Percentiles rank a stretch among this genome's conserved stretches.
These are phyloP conservation scores for Drosophila kambysellisi DNA, from an alignment of 2,888 invertebrate species.

Conservation along the genomic window DNA sequence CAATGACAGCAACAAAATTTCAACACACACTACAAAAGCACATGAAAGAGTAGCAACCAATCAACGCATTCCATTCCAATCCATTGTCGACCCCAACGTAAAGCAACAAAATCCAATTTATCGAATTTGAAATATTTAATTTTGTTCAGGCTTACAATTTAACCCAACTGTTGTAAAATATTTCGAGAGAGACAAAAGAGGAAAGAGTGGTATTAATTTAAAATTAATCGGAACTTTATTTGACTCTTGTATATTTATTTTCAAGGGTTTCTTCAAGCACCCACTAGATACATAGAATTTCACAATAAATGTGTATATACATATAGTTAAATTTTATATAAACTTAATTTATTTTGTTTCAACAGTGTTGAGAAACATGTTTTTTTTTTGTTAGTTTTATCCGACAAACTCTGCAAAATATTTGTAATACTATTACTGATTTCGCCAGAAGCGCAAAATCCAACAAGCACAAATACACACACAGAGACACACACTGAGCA, in stretches of 20 bases:
- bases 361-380: not conserved
- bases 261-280: not conserved
- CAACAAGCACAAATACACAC: slow-evolving; percentile 28
- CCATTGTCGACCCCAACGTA: slow-evolving; percentile 6
- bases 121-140: slow-evolving; percentile 46
- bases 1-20: slow-evolving; percentile 62
- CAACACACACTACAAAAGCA: slow-evolving; percentile 38
- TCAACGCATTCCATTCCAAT: slow-evolving; percentile 16
- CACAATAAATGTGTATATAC: not conserved
- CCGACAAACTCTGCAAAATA: slow-evolving; percentile 7
- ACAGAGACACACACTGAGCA: not conserved
- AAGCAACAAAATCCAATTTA: slow-evolving; percentile 43
- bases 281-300: not conserved
- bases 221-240: not conserved
- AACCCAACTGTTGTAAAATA: slow-evolving; percentile 67
- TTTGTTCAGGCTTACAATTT: slow-evolving; percentile 3
- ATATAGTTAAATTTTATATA: not conserved
- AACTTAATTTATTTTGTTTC: not conserved
- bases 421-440: slow-evolving; percentile 16
- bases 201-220: not conserved
- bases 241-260: not conserved
- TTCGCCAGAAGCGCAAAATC: slow-evolving; percentile 22
- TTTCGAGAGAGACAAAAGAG: slow-evolving; percentile 38
- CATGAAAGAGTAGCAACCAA: slow-evolving; percentile 13
- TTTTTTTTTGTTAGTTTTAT: not conserved